phyloP scores from a whole-genome alignment of 2,113 vertebrate genomes.

The Euleptes europaea region DNA sequence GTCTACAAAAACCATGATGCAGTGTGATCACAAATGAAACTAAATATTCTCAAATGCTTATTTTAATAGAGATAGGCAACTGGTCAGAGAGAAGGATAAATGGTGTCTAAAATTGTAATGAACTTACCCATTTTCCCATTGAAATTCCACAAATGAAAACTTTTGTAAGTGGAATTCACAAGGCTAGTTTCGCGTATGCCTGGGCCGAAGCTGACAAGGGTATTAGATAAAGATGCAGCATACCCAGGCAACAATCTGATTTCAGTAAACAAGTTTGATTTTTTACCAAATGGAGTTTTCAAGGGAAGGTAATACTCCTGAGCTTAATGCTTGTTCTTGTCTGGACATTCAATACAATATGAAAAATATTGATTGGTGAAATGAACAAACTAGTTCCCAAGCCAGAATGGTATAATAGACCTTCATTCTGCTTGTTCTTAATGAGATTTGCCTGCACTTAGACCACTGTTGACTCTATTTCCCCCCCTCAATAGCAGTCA shows the following conservation, averaged over 20 bases:
- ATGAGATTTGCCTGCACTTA: conserved; percentile 12
- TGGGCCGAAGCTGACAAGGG: background rate
- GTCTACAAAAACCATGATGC: background rate
- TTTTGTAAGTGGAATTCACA: background rate
- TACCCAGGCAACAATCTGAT: background rate
- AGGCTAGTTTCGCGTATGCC: background rate
- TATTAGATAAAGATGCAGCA: conserved; percentile 2
- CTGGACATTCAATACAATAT: conserved; percentile 10
- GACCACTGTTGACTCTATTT: background rate
- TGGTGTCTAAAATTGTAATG: background rate
- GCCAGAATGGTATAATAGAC: conserved; percentile 1
- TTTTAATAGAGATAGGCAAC: background rate
- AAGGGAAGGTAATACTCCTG: background rate
- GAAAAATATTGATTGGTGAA: conserved; percentile 24
- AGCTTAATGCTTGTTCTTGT: conserved; percentile 14
- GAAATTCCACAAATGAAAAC: background rate
- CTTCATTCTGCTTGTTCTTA: background rate
- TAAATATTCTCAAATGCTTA: background rate
- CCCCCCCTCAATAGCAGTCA: background rate
- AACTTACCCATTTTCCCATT: background rate
- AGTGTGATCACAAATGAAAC: background rate
- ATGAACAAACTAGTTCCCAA: conserved; percentile 21
- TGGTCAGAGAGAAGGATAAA: background rate
- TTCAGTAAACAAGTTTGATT: background rate
- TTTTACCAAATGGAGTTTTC: conserved; percentile 12